These are phyloP conservation scores for Halcyon senegalensis DNA, from an alignment of 2,113 vertebrate species.

Conservation along the genomic window DNA sequence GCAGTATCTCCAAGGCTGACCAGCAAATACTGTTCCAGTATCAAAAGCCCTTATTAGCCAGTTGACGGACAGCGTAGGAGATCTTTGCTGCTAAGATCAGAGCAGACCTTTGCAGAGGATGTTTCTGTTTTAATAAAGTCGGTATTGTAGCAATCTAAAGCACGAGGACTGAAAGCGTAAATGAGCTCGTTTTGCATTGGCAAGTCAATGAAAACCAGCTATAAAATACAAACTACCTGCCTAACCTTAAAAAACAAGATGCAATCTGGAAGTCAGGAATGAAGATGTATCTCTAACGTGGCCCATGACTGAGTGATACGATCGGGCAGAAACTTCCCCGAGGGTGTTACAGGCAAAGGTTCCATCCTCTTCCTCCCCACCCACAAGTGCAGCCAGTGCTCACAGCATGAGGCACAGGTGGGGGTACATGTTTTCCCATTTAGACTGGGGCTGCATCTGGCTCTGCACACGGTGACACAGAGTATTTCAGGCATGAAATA, in stretches of 20 bases:
- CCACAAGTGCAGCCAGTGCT: not conserved
- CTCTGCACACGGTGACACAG: not conserved
- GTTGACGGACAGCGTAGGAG: not conserved
- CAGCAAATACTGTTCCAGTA: not conserved
- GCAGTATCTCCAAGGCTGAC: not conserved
- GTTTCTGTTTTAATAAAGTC: not conserved
- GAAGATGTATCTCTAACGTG: not conserved
- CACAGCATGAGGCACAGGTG: not conserved
- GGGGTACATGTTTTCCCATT: not conserved
- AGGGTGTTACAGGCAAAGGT: not conserved
- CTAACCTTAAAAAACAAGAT: not conserved
- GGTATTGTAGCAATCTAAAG: not conserved
- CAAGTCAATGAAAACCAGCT: not conserved
- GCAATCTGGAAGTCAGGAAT: not conserved
- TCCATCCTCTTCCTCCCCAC: not conserved
- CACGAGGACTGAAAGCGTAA: not conserved
- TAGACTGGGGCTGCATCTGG: not conserved
- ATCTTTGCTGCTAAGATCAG: not conserved
- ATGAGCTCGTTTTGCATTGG: not conserved
- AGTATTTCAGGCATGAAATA: not conserved
- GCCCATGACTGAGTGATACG: not conserved
- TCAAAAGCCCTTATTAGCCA: not conserved
- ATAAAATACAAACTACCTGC: not conserved
- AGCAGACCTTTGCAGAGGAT: not conserved
- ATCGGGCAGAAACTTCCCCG: not conserved